A percentile compares a stretch with the other conserved stretches of the same genome.
These are phyloP conservation scores for Sinotaia quadrata DNA, from an alignment of 2,888 invertebrate genomes.

Conservation along the genomic window DNA sequence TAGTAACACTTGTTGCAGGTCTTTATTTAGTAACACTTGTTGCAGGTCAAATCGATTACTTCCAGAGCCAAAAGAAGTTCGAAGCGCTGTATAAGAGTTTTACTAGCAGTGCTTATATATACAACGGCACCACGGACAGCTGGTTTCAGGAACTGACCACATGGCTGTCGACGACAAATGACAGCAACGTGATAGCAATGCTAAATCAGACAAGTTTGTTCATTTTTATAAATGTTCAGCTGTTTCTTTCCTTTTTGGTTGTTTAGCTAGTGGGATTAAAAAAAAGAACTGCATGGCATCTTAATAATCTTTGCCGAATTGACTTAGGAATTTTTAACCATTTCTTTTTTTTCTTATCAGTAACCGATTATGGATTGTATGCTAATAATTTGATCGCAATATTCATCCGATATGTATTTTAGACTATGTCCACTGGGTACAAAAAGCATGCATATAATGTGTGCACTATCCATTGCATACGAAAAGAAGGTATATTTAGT, in stretches of 20 bases:
- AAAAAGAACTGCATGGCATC: neutral
- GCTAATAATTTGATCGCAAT: too few species aligned
- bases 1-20: too few species aligned
- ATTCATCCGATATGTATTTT: too few species aligned
- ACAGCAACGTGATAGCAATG: slow-evolving; percentile 23
- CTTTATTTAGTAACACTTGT: too few species aligned
- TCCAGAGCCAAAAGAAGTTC: slow-evolving; percentile 25
- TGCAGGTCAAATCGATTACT: slow-evolving; percentile 44
- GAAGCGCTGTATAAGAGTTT: slow-evolving; percentile 34
- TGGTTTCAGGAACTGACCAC: slow-evolving; percentile 42
- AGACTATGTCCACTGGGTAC: too few species aligned
- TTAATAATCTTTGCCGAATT: neutral
- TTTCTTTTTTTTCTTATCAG: too few species aligned
- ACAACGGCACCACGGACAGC: slow-evolving; percentile 41
- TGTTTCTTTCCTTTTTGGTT: neutral
- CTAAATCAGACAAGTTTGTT: slow-evolving; percentile 14
- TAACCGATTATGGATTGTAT: too few species aligned
- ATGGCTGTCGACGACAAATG: slow-evolving; percentile 31
- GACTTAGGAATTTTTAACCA: neutral
- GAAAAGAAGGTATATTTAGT: too few species aligned
- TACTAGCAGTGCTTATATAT: slow-evolving; percentile 29
- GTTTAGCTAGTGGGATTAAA: neutral
- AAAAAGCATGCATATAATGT: too few species aligned
- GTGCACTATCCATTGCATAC: too few species aligned
- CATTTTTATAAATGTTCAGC: neutral